Evolutionary conservation across 2,797 vertebrate genomes (phyloP), one percentile per base, ranked within the genome.

Genomic region (Brachyalestes nurse): DNA sequence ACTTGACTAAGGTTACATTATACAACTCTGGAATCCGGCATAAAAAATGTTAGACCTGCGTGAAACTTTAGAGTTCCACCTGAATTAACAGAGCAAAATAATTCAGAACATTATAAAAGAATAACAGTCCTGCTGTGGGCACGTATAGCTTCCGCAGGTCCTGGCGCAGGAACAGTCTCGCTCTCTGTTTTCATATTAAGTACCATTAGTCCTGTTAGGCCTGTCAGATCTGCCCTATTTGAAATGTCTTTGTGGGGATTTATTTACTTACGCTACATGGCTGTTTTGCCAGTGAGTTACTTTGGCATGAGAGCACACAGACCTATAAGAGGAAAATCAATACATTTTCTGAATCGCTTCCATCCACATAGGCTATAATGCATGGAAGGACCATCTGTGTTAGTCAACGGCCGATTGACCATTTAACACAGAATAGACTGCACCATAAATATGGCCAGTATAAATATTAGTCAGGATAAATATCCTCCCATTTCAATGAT

Each of bases 201-300:
- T 60, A 78, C 71, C 55, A 81, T 83, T 74, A 83, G 78, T 74
- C 61, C 64, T 69, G 69, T 73, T 74, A 55, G 47, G 17, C 28
- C 78, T 83, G 79, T 83, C 61, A 73, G 51, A 51, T 64, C 40
- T 51, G 60, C 73, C 57, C 65, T 75, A 4, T 79, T 75, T 75
- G 49, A 79, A 57, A 62, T 79, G 62, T 71, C 47, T 79, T 57
- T 17, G 73, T 57, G 12, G 19, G 64, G 81, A 75, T 83, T 62
- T 75, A 79, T 79, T 47, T 76, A 55, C 67, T 74, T 77, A 75
- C 81, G 80, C 65, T 34, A 58, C 55, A 57, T 21, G 61, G 42
- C n/a, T 81, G 51, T 82, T 77, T 75, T 75, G 78, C 72, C 81
- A 83, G 60, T 66, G 55, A 70, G 53, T 69, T 80, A 74, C 62